A percentile compares a stretch with the other conserved stretches of the same genome.
These are phyloP conservation scores for Nowickia ferox DNA, from an alignment of 2,888 invertebrate species.

Conservation along the genomic window DNA sequence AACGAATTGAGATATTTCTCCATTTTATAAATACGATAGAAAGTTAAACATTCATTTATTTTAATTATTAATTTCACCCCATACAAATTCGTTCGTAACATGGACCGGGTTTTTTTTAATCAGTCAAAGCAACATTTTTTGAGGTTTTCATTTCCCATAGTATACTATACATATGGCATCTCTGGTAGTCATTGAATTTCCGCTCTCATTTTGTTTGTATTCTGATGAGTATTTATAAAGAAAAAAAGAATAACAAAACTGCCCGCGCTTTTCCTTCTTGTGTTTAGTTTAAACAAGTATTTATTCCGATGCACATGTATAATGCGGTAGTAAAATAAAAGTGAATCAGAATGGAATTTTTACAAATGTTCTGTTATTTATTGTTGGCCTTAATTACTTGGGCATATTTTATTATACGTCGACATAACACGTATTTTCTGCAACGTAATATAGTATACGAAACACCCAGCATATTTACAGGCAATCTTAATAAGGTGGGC, in stretches of 20 bases:
- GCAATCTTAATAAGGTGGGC: conserved; percentile 75
- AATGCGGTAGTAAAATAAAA: neutral
- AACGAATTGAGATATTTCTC: no score
- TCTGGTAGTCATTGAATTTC: neutral
- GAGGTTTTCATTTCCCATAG: neutral
- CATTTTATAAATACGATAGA: no score
- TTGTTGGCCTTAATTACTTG: conserved; percentile 55
- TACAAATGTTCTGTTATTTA: conserved; percentile 53
- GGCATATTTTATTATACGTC: conserved; percentile 60
- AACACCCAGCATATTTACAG: conserved; percentile 75
- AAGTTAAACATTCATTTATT: no score
- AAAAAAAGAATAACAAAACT: neutral
- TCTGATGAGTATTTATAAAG: neutral
- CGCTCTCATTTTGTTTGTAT: neutral
- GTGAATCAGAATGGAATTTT: conserved; percentile 44
- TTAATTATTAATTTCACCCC: no score
- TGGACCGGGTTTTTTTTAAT: no score
- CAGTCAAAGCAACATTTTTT: no score
- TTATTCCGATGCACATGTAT: neutral
- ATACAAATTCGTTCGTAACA: no score
- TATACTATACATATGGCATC: neutral
- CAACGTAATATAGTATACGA: conserved; percentile 76
- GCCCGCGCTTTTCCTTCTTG: conserved; percentile 6
- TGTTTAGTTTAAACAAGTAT: conserved; percentile 20
- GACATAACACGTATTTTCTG: conserved; percentile 75